phyloP scores from a whole-genome alignment of 2,797 vertebrate species.

The Urosaurus nigricauda region DNA sequence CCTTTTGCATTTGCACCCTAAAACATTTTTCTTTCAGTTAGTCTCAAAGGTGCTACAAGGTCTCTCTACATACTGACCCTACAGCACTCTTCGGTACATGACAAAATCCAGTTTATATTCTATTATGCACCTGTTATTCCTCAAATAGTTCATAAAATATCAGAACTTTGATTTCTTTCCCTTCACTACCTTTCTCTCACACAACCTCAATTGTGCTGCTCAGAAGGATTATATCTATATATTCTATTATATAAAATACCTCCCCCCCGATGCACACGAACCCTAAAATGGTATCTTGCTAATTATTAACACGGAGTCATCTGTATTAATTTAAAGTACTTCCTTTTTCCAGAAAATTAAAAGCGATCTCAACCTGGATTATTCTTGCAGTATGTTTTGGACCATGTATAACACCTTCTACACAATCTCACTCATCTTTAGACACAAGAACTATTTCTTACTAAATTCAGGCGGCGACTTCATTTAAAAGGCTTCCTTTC shows the following conservation, averaged over 20 bases:
- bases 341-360: background rate
- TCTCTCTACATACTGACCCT: background rate
- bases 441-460: background rate
- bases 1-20: background rate
- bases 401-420: background rate
- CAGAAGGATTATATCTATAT: background rate
- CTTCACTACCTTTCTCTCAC: background rate
- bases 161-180: background rate
- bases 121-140: background rate
- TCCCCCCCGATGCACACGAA: no score
- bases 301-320: background rate
- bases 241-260: background rate
- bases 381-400: no score
- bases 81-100: background rate
- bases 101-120: no score
- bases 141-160: background rate
- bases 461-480: background rate
- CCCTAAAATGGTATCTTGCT: background rate
- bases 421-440: no score
- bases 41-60: no score
- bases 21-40: background rate
- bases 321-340: no score
- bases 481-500: background rate
- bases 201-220: background rate
- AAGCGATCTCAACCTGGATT: no score